Base-by-base conservation (phyloP, 2,113 vertebrate species). In the Petrocephalus microphthalmus region DNA sequence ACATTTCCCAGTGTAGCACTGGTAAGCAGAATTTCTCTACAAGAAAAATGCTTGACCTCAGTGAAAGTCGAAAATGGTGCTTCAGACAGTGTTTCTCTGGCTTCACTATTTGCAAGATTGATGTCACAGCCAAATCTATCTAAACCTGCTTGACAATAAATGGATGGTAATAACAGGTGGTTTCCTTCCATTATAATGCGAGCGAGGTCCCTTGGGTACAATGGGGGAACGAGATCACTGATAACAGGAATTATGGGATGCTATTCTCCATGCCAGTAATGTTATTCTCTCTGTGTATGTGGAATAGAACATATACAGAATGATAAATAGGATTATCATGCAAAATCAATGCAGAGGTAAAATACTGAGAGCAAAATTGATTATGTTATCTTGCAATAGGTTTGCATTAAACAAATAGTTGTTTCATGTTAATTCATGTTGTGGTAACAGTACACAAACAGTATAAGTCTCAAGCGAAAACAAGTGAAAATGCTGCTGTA, bases 401-500 rank as follows among this genome's bases (percentile, higher is more conserved):
- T 53, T 82, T 82, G 52, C 87, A 81, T 88, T 82, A 71, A 56
- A 88, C 51, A 49, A 88, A 82, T 88, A 74, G 67, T 56, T 81
- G 52, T 13, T 25, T 54, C 11, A 33, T 88, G 71, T 82, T 82
- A 88, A 88, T 88, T 88, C 71, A 45, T 56, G 51, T 81, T 56
- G 51, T 81, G 87, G 51, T 33, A 78, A 33, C 67, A 45, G 67
- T 47, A 88, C 60, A 82, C 52, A 85, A 53, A 81, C 25, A 11
- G 54, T 49, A 42, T 37, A 53, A 37, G 52, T 54, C 71, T 54
- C 17, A 45, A 33, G 47, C 22, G 52, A 71, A 88, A 88, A 54
- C 19, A 42, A 42, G 42, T 3, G 42, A 3, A 42, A 45, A 88
- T 53, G 74, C 29, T 82, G 20, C 47, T n/a, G 22, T 42, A 33